Conservation (phyloP, 2,113 vertebrate species). For the Collichthys lucidus region DNA sequence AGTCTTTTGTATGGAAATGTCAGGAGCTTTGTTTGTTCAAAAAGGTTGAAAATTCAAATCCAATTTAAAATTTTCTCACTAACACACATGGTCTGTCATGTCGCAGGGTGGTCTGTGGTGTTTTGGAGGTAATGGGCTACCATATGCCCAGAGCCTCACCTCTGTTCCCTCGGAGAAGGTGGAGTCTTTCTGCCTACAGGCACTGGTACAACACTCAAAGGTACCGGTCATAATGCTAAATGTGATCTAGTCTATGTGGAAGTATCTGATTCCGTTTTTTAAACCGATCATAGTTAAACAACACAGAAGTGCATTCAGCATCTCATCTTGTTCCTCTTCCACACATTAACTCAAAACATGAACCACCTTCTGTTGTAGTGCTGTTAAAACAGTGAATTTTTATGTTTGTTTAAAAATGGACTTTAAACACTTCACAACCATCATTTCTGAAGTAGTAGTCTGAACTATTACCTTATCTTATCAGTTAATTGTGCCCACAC, state of each 20-base stretch:
- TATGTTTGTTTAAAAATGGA: neutral
- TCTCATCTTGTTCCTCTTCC: too few species aligned
- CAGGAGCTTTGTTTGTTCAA: too few species aligned
- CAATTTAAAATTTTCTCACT: neutral
- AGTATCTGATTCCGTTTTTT: neutral
- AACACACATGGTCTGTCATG: conserved; percentile 29
- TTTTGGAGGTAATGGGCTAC: conserved; percentile 96
- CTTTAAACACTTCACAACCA: too few species aligned
- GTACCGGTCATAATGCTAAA: conserved; percentile 65
- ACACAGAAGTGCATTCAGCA: neutral
- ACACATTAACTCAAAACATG: neutral
- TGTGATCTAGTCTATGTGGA: neutral
- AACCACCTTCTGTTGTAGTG: conserved; percentile 2
- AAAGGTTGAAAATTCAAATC: too few species aligned
- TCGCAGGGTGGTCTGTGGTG: conserved; percentile 96
- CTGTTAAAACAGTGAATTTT: neutral
- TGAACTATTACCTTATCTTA: neutral
- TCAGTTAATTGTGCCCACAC: too few species aligned
- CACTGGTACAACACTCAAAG: conserved; percentile 97
- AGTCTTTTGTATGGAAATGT: neutral
- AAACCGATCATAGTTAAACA: neutral
- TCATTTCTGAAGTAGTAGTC: neutral
- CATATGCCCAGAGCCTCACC: conserved; percentile 94
- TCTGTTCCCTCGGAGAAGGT: conserved; percentile 93
- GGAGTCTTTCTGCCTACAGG: conserved; percentile 94